Conservation (phyloP, 2,113 vertebrate genomes). For the Benitochromis conjunctus region DNA sequence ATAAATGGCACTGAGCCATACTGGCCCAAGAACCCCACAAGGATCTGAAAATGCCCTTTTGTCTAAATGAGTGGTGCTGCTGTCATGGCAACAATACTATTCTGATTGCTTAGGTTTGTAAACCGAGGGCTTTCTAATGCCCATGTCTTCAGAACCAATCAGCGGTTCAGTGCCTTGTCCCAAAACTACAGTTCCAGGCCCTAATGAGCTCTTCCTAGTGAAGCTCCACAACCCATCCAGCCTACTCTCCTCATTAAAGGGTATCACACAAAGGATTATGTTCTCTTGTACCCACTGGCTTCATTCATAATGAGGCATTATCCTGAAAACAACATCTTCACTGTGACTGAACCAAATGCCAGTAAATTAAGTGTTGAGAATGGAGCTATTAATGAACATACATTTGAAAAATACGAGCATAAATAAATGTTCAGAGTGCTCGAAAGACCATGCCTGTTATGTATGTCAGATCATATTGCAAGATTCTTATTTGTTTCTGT, state of each 20-base stretch:
- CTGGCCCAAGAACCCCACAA: neutral
- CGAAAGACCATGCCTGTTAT: neutral
- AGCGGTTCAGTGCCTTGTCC: neutral
- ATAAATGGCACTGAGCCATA: neutral
- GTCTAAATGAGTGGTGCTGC: conserved; percentile 1
- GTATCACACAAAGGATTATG: conserved; percentile 45
- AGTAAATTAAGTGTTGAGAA: neutral
- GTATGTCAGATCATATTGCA: neutral
- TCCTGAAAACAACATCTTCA: conserved; percentile 16
- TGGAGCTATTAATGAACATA: neutral
- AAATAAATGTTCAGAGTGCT: neutral
- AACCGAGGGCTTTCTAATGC: neutral
- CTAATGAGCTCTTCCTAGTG: conserved; percentile 52
- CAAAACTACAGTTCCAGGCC: conserved; percentile 11
- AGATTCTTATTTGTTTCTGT: neutral
- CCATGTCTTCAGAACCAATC: conserved; percentile 21
- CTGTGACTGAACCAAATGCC: neutral
- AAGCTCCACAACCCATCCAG: neutral
- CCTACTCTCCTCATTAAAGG: conserved; percentile 28
- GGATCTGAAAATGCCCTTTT: conserved; percentile 1
- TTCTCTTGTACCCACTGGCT: neutral
- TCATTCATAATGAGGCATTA: conserved; percentile 26
- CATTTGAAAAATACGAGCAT: neutral
- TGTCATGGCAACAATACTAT: conserved; percentile 3
- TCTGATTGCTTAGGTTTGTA: neutral